Percentiles rank a stretch among this genome's conserved stretches.
These are phyloP conservation scores for Poecilia velifera DNA, from an alignment of 2,797 vertebrate species.

Conservation along the genomic window DNA sequence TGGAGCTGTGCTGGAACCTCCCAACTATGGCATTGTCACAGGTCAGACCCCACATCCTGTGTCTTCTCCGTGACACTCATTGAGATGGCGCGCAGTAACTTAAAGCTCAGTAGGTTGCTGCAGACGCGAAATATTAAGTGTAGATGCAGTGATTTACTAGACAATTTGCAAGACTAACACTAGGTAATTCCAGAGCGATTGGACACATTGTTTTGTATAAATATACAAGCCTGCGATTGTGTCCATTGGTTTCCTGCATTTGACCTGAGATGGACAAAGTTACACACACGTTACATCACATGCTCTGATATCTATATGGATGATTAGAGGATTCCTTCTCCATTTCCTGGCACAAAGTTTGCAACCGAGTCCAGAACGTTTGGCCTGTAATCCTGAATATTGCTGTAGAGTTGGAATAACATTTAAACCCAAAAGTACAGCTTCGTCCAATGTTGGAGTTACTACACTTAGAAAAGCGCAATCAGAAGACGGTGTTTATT, in stretches of 20 bases:
- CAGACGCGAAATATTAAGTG: constrained; percentile 1
- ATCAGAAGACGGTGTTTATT: not conserved
- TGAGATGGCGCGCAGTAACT: constrained; percentile 15
- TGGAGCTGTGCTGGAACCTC: constrained; percentile 94
- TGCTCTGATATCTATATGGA: constrained; percentile 43
- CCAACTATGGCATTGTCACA: constrained; percentile 98
- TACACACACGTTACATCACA: constrained; percentile 28
- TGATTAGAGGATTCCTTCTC: constrained; percentile 18
- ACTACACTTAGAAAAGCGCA: not conserved
- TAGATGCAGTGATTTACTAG: not conserved
- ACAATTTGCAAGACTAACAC: not conserved
- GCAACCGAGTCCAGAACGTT: constrained; percentile 68
- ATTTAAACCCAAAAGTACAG: constrained; percentile 27
- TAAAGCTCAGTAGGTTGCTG: not conserved
- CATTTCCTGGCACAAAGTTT: constrained; percentile 73
- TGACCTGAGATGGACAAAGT: constrained; percentile 14
- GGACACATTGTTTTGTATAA: not conserved
- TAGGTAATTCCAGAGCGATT: constrained; percentile 3
- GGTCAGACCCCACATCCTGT: constrained; percentile 80
- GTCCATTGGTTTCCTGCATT: constrained; percentile 27
- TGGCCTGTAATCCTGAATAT: constrained; percentile 51
- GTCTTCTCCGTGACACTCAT: constrained; percentile 11
- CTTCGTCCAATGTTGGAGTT: constrained; percentile 6
- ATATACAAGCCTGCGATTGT: not conserved
- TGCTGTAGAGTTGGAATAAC: constrained; percentile 53